Conservation (phyloP, 2,888 invertebrate species). For the Spatulosminthurus flaviceps region DNA sequence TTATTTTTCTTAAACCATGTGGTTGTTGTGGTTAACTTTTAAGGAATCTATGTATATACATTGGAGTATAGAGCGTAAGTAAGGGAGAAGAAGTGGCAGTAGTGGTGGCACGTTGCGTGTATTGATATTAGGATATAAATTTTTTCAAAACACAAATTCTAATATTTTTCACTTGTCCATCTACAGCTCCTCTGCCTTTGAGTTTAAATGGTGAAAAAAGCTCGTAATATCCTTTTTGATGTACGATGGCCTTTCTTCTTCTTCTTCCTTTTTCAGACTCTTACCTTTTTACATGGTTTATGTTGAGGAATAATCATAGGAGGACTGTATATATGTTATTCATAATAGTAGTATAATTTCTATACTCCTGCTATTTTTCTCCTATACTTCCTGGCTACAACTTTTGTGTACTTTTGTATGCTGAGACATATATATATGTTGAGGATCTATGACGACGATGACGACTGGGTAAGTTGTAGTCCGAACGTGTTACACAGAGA, state of each 20-base stretch:
- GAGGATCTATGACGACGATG: neutral
- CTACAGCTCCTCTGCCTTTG: neutral
- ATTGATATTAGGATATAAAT: constrained; percentile 43
- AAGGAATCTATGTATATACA: neutral
- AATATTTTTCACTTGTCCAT: constrained; percentile 34
- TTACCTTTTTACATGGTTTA: neutral
- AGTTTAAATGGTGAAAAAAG: neutral
- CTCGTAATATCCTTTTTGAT: neutral
- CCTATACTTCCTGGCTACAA: neutral
- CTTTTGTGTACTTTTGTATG: no score
- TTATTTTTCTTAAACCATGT: constrained; percentile 43
- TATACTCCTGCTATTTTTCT: constrained; percentile 6
- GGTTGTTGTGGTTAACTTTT: constrained; percentile 15
- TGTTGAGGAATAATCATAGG: neutral
- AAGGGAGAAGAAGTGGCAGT: constrained; percentile 5
- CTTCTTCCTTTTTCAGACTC: constrained; percentile 21
- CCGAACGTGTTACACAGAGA: neutral
- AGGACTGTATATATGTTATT: neutral
- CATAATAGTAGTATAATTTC: neutral
- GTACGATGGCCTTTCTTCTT: constrained; percentile 23
- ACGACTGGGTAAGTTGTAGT: neutral
- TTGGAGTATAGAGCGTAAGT: neutral
- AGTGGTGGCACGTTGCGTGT: constrained; percentile 38
- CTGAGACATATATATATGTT: neutral
- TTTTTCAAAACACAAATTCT: constrained; percentile 26